phyloP scores from a whole-genome alignment of 2,797 vertebrate genomes.

The Cyclura pinguis region DNA sequence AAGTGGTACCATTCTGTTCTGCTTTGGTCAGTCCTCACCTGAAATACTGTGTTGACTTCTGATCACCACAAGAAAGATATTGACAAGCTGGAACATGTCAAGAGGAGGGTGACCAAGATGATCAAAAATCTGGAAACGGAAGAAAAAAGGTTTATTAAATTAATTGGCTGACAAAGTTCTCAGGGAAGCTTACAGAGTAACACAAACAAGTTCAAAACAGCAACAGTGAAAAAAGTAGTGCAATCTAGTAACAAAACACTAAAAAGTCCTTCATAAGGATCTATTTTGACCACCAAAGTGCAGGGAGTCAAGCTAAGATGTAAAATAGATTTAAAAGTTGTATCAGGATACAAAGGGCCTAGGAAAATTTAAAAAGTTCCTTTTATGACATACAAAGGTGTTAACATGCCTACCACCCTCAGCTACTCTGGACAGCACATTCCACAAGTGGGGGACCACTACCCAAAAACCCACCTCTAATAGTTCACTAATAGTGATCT shows the following conservation, averaged over 20 bases:
- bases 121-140: no score
- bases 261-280: neutral
- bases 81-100: no score
- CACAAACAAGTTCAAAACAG: neutral
- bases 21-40: no score
- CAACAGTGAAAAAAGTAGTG: neutral
- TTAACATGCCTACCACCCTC: neutral
- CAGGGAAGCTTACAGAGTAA: neutral
- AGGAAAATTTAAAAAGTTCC: neutral
- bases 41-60: no score
- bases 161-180: neutral
- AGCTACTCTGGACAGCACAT: neutral
- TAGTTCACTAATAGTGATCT: neutral
- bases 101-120: no score
- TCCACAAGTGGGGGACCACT: neutral
- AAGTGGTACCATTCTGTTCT: no score
- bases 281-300: neutral
- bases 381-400: neutral
- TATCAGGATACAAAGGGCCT: neutral
- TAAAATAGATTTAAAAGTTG: neutral
- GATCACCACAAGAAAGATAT: no score
- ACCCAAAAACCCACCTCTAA: neutral
- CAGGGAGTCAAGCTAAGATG: neutral
- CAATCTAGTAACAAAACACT: neutral
- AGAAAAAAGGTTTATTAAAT: neutral